Evolutionary conservation across 2,113 vertebrate genomes (phyloP), one percentile per base, ranked within the genome.

Genomic region (Phaetusa simplex): DNA sequence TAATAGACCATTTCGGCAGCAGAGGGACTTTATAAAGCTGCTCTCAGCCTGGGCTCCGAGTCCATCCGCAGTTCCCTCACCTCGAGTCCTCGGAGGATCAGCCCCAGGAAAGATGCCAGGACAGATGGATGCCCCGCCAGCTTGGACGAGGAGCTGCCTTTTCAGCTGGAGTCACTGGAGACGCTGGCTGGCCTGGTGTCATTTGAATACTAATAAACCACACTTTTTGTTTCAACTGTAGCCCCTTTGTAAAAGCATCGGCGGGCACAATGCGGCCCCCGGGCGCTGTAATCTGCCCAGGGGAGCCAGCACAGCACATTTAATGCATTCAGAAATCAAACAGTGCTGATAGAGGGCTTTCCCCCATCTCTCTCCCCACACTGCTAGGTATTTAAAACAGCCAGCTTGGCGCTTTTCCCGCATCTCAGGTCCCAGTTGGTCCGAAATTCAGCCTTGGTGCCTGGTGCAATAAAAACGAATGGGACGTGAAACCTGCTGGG

Each of bases 301-400:
- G 78, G 95, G 27, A 80, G 94, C 97, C 81, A 94, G 96, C 95
- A 7, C 98, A 98, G 98, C 96, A 80, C 95, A 94, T 97, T 87
- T 16, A 42, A 3, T 34, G 88, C 82, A 55, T 91, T 94, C 95
- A 69, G 80, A 79, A 43, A 82, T 40, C 87, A 45, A 8, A 77
- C 82, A 82, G 91, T 92, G 98, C 97, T 98, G 97, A 97, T 30
- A 66, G 82, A 90, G 96, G 96, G 81, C 82, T 96, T 91, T 55
- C 90, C 58, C 96, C 91, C 76, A 10, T 47, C 66, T 77, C 97
- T 62, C 64, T 55, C 85, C 90, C 73, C 90, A 5, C 91, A 22
- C 62, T 47, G 72, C 64, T 53, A 80, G 45, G 69, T 38, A 38
- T 52, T 80, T 29, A 11, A 90, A 87, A 78, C 50, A 80, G 93